Percentiles rank a stretch among this genome's conserved stretches.
These are phyloP conservation scores for Brienomyrus brachyistius DNA, from an alignment of 2,113 vertebrate genomes.

Conservation along the genomic window DNA sequence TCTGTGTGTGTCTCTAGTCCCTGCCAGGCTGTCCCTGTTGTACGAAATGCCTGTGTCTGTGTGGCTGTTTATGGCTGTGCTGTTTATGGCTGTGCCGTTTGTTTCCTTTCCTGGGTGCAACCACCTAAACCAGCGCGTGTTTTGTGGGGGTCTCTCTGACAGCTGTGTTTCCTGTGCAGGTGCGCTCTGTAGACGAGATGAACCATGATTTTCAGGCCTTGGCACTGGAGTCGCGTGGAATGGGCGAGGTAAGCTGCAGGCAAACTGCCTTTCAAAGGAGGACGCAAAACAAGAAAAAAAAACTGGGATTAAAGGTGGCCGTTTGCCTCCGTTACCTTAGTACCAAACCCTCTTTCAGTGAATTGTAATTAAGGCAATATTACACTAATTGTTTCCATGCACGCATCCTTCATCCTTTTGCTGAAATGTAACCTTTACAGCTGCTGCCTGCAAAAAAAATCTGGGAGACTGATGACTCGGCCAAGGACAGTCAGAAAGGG, in stretches of 20 bases:
- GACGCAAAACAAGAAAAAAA: background rate
- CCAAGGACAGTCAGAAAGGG: constrained; percentile 96
- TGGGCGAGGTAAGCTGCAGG: constrained; percentile 83
- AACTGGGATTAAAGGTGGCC: background rate
- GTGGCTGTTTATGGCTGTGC: background rate
- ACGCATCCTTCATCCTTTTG: background rate
- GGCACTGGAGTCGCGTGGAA: constrained; percentile 94
- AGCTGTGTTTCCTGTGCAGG: constrained; percentile 53
- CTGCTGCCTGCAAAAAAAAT: constrained; percentile 97
- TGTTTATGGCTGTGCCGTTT: no score
- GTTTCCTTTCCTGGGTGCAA: background rate
- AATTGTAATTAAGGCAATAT: background rate
- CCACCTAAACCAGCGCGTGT: background rate
- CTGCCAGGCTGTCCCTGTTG: background rate
- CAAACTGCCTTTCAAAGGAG: background rate
- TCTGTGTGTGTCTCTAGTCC: background rate
- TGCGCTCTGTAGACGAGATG: constrained; percentile 91
- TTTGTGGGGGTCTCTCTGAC: background rate
- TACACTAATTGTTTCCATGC: background rate
- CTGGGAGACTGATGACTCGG: constrained; percentile 95
- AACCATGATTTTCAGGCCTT: constrained; percentile 99
- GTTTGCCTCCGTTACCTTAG: background rate
- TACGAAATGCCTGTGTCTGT: background rate
- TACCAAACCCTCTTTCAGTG: background rate
- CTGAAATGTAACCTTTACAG: constrained; percentile 50